These are phyloP conservation scores for Poeciliopsis infans DNA, from an alignment of 2,797 vertebrate species.

Conservation along the genomic window DNA sequence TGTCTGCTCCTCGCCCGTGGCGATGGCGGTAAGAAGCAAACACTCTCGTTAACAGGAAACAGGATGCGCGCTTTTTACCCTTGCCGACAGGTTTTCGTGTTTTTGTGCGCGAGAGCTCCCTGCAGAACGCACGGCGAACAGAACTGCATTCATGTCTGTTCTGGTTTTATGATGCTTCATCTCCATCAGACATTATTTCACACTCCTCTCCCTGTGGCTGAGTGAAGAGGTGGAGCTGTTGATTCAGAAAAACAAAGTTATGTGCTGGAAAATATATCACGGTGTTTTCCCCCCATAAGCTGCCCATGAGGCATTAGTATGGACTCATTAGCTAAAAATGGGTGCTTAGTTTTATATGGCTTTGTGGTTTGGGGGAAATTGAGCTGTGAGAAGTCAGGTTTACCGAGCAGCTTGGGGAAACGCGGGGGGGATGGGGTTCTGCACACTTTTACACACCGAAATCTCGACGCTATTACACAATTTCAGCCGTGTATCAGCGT, in stretches of 20 bases:
- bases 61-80: constrained; percentile 24
- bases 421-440: constrained; percentile 47
- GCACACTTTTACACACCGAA: constrained; percentile 47
- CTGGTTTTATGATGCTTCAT: constrained; percentile 34
- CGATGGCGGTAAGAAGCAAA: constrained; percentile 32
- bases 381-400: constrained; percentile 62
- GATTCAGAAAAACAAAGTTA: constrained; percentile 65
- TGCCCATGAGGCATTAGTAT: constrained; percentile 57
- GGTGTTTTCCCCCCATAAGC: constrained; percentile 73
- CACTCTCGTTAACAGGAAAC: constrained; percentile 23
- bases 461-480: constrained; percentile 21
- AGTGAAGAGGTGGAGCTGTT: constrained; percentile 60
- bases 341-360: constrained; percentile 70
- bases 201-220: constrained; percentile 27
- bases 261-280: constrained; percentile 71
- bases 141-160: constrained; percentile 27
- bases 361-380: constrained; percentile 76
- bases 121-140: constrained; percentile 20
- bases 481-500: constrained; percentile 23
- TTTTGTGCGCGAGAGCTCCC: not conserved
- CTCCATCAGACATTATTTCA: constrained; percentile 57
- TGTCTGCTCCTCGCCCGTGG: constrained; percentile 8
- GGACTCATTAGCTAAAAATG: constrained; percentile 62
- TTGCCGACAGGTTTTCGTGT: constrained; percentile 18
- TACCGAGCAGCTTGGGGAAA: constrained; percentile 57